phyloP scores from a whole-genome alignment of 2,797 vertebrate species.

The Smutsia temminckii region DNA sequence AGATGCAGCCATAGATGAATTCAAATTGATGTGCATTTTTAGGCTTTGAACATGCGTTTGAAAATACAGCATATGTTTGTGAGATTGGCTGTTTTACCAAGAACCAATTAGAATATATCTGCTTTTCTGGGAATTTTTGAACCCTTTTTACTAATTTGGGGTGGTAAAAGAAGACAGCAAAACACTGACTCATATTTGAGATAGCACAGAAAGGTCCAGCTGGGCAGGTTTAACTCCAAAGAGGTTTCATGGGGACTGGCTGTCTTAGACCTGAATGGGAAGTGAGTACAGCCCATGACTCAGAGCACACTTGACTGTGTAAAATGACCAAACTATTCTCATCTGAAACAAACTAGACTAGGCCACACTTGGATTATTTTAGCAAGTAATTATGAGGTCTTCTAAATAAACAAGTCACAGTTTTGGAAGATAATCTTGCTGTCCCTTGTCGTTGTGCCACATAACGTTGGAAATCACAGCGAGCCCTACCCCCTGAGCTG shows the following conservation, averaged over 20 bases:
- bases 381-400: neutral
- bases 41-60: constrained; percentile 31
- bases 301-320: neutral
- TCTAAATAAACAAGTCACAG: neutral
- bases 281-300: neutral
- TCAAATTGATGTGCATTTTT: constrained; percentile 54
- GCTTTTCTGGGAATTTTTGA: constrained; percentile 57
- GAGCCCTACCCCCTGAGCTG: neutral
- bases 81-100: constrained; percentile 41
- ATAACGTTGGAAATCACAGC: fast-evolving
- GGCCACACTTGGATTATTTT: neutral
- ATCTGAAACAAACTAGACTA: neutral
- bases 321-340: constrained; percentile 11
- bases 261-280: neutral
- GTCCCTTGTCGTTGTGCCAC: neutral
- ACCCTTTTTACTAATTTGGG: constrained; percentile 42
- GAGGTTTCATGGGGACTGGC: neutral
- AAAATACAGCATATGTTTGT: constrained; percentile 50
- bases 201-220: neutral
- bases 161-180: constrained; percentile 43
- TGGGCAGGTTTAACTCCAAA: neutral
- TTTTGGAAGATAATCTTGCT: neutral
- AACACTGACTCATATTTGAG: constrained; percentile 26
- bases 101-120: constrained; percentile 53
- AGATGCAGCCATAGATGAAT: constrained; percentile 14